Conservation (phyloP, 2,113 vertebrate genomes). For the Hypanus sabinus region DNA sequence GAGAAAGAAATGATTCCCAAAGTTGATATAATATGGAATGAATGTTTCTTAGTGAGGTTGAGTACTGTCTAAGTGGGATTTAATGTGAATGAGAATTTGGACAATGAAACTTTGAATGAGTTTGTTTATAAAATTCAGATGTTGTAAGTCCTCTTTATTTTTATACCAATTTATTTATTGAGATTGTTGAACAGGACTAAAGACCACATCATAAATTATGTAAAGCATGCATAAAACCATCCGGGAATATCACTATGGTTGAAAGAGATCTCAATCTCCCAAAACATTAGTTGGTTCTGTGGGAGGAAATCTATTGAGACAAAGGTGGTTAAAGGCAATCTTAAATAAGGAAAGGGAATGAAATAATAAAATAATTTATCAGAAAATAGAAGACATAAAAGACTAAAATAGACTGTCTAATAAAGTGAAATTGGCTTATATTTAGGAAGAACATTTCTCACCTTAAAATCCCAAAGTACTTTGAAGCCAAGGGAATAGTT, state of each 20-base stretch:
- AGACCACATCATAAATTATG: not conserved
- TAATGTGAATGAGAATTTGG: not conserved
- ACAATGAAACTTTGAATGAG: not conserved
- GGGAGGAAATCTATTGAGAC: not conserved
- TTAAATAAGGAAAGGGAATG: not conserved
- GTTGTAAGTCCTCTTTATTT: not conserved
- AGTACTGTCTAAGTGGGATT: not conserved
- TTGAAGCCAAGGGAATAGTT: not conserved
- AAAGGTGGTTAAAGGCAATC: not conserved
- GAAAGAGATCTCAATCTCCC: not conserved
- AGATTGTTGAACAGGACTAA: not conserved
- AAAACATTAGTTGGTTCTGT: not conserved
- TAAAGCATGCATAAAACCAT: not conserved
- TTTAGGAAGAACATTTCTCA: too few species aligned
- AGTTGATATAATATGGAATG: not conserved
- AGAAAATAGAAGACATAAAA: not conserved
- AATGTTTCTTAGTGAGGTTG: not conserved
- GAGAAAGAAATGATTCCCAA: not conserved
- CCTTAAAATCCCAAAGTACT: not conserved
- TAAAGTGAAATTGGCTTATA: not conserved
- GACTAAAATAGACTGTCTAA: not conserved
- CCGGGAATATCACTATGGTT: not conserved
- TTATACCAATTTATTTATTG: not conserved
- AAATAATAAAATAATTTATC: not conserved
- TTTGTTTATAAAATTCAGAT: not conserved